Evolutionary conservation across 2,797 vertebrate genomes (phyloP).

Genomic region (Naso thynnoides): DNA sequence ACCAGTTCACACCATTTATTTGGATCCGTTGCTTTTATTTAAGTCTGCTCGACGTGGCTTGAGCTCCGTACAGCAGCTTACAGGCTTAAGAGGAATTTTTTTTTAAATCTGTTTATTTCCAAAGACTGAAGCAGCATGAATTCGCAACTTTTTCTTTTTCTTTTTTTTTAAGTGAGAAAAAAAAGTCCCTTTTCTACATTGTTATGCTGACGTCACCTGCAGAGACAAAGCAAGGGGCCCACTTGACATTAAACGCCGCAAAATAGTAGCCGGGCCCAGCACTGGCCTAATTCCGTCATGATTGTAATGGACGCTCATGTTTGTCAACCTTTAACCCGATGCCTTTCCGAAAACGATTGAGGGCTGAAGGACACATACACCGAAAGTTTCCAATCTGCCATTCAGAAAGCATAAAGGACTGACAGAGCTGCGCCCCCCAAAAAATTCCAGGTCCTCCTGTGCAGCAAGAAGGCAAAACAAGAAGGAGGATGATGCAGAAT

Average conservation of each 20-base stretch:
- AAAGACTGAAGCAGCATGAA: slow-evolving; percentile 27
- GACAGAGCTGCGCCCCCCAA: slow-evolving; percentile 29
- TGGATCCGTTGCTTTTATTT: slow-evolving; percentile 63
- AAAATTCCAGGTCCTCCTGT: slow-evolving; percentile 15
- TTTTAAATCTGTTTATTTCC: slow-evolving; percentile 22
- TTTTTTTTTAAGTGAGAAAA: neutral
- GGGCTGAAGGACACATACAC: slow-evolving; percentile 55
- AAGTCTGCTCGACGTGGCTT: slow-evolving; percentile 22
- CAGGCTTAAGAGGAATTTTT: slow-evolving; percentile 40
- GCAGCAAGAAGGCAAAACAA: slow-evolving; percentile 8
- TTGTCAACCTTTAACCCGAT: slow-evolving; percentile 75
- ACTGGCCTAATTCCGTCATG: slow-evolving; percentile 60
- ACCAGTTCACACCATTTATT: slow-evolving; percentile 41
- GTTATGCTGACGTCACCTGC: slow-evolving; percentile 72
- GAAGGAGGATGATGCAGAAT: neutral
- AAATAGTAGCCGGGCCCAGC: slow-evolving; percentile 64
- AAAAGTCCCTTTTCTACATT: slow-evolving; percentile 47
- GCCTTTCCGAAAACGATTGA: slow-evolving; percentile 67
- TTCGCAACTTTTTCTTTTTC: slow-evolving; percentile 19
- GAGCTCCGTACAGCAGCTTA: slow-evolving; percentile 32
- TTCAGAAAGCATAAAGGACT: slow-evolving; percentile 30
- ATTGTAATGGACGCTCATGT: slow-evolving; percentile 72
- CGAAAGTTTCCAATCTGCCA: slow-evolving; percentile 58
- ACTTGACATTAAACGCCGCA: slow-evolving; percentile 71
- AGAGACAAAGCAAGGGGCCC: slow-evolving; percentile 67